Conservation (phyloP, 1,140 invertebrate species). For the Bathynomus jamesi region DNA sequence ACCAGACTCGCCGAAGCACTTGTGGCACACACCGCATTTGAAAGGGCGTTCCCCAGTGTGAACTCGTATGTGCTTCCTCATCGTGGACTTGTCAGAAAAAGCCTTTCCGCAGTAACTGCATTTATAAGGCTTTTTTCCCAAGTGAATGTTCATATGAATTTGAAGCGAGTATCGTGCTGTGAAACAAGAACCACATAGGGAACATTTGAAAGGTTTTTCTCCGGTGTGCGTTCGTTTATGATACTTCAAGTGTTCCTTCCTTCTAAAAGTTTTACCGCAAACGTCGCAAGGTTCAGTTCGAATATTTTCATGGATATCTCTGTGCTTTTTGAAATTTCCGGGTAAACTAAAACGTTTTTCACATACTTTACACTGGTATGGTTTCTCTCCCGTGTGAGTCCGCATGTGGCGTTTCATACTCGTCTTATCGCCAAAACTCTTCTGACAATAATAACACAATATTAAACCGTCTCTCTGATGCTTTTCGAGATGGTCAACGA, state of each 20-base stretch:
- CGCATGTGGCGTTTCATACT: slow-evolving; percentile 62
- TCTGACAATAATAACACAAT: slow-evolving; percentile 28
- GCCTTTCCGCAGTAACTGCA: slow-evolving; percentile 46
- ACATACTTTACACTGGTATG: slow-evolving; percentile 41
- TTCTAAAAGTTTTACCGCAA: slow-evolving; percentile 52
- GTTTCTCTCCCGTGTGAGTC: slow-evolving; percentile 40
- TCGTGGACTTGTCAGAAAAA: slow-evolving; percentile 51
- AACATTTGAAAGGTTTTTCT: slow-evolving; percentile 69
- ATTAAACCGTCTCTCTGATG: slow-evolving; percentile 26
- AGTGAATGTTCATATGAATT: slow-evolving; percentile 56
- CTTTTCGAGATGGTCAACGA: slow-evolving; percentile 20
- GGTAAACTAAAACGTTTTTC: slow-evolving; percentile 42
- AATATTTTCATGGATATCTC: slow-evolving; percentile 45
- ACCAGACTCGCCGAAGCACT: slow-evolving; percentile 53
- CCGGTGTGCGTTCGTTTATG: slow-evolving; percentile 70
- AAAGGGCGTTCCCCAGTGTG: slow-evolving; percentile 73
- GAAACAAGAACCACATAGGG: slow-evolving; percentile 77
- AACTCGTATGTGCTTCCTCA: slow-evolving; percentile 59
- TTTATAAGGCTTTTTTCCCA: slow-evolving; percentile 44
- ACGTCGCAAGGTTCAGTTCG: slow-evolving; percentile 50
- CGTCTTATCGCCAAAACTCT: slow-evolving; percentile 51
- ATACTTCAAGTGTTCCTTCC: slow-evolving; percentile 52
- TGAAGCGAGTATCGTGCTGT: slow-evolving; percentile 54
- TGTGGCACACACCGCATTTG: slow-evolving; percentile 73
- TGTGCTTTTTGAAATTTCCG: slow-evolving; percentile 41